phyloP scores from a whole-genome alignment of 1,140 invertebrate genomes.

The Leptinotarsa lineolata region DNA sequence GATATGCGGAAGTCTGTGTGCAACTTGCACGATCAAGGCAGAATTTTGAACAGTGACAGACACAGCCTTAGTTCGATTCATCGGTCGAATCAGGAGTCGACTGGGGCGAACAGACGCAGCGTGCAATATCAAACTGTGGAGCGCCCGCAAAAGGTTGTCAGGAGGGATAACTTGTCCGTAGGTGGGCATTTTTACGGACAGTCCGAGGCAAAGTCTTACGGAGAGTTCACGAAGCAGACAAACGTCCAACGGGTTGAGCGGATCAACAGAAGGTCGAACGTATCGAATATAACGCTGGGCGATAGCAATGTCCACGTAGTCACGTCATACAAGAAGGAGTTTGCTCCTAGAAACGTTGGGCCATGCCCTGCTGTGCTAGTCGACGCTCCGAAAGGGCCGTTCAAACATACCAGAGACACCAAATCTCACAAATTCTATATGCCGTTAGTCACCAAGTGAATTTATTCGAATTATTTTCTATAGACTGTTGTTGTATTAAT shows the following conservation, averaged over 20 bases:
- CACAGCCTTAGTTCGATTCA: constrained; percentile 78
- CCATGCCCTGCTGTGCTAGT: constrained; percentile 79
- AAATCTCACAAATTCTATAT: constrained; percentile 83
- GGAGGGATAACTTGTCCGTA: constrained; percentile 68
- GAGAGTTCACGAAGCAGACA: constrained; percentile 65
- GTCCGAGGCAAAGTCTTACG: constrained; percentile 67
- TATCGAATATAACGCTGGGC: constrained; percentile 73
- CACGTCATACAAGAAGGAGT: constrained; percentile 79
- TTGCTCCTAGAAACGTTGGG: constrained; percentile 67
- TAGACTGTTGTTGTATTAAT: constrained; percentile 30
- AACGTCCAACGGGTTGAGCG: constrained; percentile 59
- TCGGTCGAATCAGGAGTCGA: constrained; percentile 60
- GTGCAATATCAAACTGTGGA: constrained; percentile 55
- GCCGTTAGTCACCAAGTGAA: constrained; percentile 54
- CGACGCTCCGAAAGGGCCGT: constrained; percentile 72
- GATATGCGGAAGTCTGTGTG: constrained; percentile 78
- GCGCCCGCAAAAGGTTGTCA: constrained; percentile 62
- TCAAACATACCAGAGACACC: constrained; percentile 80
- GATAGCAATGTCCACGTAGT: constrained; percentile 60
- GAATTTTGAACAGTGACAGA: constrained; percentile 68
- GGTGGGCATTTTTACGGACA: constrained; percentile 74
- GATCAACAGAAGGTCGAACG: constrained; percentile 65
- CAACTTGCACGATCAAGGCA: constrained; percentile 73
- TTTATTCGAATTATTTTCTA: not conserved
- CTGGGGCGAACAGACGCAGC: constrained; percentile 54